These are phyloP conservation scores for Rousettus madagascariensis DNA, from an alignment of 2,797 vertebrate species.

Conservation along the genomic window DNA sequence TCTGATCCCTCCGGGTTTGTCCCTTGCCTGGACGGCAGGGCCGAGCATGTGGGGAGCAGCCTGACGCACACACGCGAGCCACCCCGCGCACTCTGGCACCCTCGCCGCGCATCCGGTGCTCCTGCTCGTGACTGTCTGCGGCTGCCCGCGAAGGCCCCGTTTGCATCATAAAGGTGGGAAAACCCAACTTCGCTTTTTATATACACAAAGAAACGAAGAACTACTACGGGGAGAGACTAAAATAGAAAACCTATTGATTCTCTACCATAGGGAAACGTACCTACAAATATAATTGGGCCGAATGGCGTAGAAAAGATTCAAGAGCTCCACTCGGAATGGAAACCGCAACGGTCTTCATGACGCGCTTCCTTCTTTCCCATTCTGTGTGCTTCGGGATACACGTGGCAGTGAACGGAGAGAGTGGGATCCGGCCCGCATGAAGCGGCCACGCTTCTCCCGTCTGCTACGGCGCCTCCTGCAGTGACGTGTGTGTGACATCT, in stretches of 20 bases:
- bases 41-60: background rate
- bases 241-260: constrained; percentile 1
- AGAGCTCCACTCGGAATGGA: background rate
- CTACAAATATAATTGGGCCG: constrained; percentile 8
- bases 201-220: background rate
- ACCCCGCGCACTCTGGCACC: rapidly evolving
- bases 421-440: rapidly evolving
- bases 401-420: rapidly evolving
- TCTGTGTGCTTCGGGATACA: background rate
- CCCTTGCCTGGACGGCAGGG: no score
- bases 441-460: rapidly evolving
- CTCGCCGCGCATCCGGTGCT: background rate
- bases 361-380: background rate
- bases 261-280: background rate
- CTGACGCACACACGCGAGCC: rapidly evolving
- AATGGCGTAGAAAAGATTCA: background rate
- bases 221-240: background rate
- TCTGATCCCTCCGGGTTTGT: background rate
- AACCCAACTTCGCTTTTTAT: background rate
- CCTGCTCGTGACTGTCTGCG: background rate
- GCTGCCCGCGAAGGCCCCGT: background rate
- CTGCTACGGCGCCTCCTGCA: no score
- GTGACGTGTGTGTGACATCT: rapidly evolving
- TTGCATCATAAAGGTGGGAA: background rate
- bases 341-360: background rate